Evolutionary conservation across 2,888 invertebrate genomes (phyloP).

Genomic region (Erebia epiphron): DNA sequence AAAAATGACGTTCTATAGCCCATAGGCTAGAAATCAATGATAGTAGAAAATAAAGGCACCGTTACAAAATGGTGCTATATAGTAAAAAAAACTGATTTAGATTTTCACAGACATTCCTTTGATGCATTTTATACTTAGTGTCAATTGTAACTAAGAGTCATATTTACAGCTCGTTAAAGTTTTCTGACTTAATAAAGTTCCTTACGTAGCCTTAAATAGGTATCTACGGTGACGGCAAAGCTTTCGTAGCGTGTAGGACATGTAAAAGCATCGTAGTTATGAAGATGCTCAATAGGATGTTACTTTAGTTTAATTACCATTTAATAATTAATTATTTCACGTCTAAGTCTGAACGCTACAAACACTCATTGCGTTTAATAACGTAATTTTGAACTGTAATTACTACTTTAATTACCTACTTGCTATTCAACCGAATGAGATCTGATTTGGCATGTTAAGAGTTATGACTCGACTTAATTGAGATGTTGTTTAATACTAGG

Average conservation of each 20-base stretch:
- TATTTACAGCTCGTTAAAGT: no score
- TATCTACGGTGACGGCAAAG: neutral
- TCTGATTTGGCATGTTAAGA: conserved; percentile 44
- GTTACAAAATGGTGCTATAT: no score
- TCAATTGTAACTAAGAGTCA: no score
- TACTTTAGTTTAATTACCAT: conserved; percentile 10
- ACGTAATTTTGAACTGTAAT: conserved; percentile 67
- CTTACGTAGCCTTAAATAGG: neutral
- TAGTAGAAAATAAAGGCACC: no score
- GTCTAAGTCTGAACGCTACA: conserved; percentile 13
- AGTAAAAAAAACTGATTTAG: no score
- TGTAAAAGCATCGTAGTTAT: conserved; percentile 6
- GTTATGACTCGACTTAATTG: conserved; percentile 19
- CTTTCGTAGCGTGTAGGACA: neutral
- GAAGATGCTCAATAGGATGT: conserved; percentile 1
- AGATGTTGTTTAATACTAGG: conserved; percentile 18
- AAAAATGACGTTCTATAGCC: no score
- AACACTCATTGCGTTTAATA: conserved; percentile 60
- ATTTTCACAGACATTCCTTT: no score
- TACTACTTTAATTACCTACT: conserved; percentile 55
- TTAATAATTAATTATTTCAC: conserved; percentile 22
- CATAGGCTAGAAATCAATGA: no score
- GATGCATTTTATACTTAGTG: no score
- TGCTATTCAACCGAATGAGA: conserved; percentile 36
- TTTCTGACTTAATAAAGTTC: no score